A percentile compares a stretch with the other conserved stretches of the same genome.
These are phyloP conservation scores for Myiozetetes cayanensis DNA, from an alignment of 2,113 vertebrate genomes.

Conservation along the genomic window DNA sequence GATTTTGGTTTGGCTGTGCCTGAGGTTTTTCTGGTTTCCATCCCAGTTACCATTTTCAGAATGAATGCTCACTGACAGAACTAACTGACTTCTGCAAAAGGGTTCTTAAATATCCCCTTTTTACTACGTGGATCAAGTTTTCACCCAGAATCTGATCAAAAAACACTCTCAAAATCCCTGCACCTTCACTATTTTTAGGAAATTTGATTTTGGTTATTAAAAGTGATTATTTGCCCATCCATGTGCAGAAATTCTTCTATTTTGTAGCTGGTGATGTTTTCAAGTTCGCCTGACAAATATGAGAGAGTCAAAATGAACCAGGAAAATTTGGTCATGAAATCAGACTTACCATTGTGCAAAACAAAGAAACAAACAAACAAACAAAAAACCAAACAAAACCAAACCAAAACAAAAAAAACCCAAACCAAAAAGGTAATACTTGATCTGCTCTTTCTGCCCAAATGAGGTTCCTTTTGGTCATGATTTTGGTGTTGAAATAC, in stretches of 20 bases:
- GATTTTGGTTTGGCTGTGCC: neutral
- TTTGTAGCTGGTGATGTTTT: neutral
- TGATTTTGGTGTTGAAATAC: neutral
- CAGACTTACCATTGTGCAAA: neutral
- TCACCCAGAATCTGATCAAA: neutral
- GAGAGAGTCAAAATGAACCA: neutral
- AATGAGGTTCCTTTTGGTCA: neutral
- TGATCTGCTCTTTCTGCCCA: neutral
- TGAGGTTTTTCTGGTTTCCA: neutral
- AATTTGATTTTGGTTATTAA: neutral
- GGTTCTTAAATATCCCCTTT: neutral
- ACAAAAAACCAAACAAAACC: too few species aligned
- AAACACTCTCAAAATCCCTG: neutral
- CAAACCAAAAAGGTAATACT: accelerated
- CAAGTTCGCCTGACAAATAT: neutral
- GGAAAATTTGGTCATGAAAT: neutral
- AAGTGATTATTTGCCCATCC: neutral
- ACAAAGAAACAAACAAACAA: too few species aligned
- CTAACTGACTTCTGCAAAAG: neutral
- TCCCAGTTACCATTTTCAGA: neutral
- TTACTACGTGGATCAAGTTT: neutral
- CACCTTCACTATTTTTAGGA: neutral
- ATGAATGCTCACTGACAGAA: neutral
- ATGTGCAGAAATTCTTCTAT: neutral
- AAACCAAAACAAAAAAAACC: too few species aligned